Percentiles rank a stretch among this genome's conserved stretches.
Conservation (phyloP, 2,113 vertebrate species). For the Morone saxatilis region DNA sequence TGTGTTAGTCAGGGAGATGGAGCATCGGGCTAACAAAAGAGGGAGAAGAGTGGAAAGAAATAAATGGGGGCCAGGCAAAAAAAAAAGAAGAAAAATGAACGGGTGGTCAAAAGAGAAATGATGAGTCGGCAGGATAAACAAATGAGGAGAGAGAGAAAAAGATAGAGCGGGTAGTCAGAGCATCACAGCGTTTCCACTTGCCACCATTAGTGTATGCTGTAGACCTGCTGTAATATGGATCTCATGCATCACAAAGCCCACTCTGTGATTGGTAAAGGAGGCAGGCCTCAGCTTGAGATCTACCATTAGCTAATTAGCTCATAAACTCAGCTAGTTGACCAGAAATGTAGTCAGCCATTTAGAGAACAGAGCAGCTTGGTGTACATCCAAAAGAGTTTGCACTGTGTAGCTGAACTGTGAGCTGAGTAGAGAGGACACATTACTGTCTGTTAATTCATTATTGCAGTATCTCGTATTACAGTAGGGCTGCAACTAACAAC, state of each 20-base stretch:
- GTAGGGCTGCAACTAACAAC: too few relatives aligned
- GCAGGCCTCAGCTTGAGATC: slow-evolving; percentile 61
- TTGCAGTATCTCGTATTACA: slow-evolving; percentile 2
- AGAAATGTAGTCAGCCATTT: slow-evolving; percentile 67
- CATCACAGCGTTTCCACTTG: slow-evolving; percentile 56
- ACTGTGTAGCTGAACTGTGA: not conserved
- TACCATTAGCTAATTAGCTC: slow-evolving; percentile 83
- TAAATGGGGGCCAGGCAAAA: slow-evolving; percentile 46
- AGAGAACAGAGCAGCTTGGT: slow-evolving; percentile 47
- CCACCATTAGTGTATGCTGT: slow-evolving; percentile 55
- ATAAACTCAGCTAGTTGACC: slow-evolving; percentile 75
- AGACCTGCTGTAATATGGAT: slow-evolving; percentile 66
- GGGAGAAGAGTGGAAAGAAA: slow-evolving; percentile 52
- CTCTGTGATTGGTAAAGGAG: slow-evolving; percentile 69
- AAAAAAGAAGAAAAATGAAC: slow-evolving; percentile 47
- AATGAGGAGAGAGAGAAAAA: slow-evolving; percentile 46
- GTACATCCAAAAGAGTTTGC: slow-evolving; percentile 33
- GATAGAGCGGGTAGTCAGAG: slow-evolving; percentile 36
- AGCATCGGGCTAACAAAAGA: slow-evolving; percentile 54
- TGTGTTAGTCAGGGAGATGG: slow-evolving; percentile 59
- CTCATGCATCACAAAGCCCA: slow-evolving; percentile 67
- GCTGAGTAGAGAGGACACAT: slow-evolving; percentile 1
- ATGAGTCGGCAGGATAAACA: slow-evolving; percentile 60
- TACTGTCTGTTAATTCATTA: slow-evolving; percentile 23
- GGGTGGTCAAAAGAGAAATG: slow-evolving; percentile 48